These are phyloP conservation scores for Phymastichus coffea DNA, from an alignment of 1,140 invertebrate species.

Conservation along the genomic window DNA sequence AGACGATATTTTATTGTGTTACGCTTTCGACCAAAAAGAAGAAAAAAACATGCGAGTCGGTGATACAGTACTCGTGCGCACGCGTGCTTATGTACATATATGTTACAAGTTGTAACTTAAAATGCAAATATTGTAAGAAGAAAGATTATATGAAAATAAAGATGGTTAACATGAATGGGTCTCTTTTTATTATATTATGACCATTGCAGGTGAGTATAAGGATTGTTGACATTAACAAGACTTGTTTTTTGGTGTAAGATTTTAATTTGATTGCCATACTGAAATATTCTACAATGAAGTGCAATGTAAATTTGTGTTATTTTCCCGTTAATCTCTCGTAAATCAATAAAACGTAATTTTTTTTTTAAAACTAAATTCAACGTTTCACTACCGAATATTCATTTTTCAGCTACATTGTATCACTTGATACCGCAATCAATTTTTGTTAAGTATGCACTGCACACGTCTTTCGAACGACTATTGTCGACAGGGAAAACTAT, in stretches of 20 bases:
- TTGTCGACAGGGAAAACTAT: neutral
- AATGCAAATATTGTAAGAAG: slow-evolving; percentile 24
- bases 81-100: slow-evolving; percentile 26
- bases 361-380: slow-evolving; percentile 23
- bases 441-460: slow-evolving; percentile 25
- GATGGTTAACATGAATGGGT: too few species aligned
- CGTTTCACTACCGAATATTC: slow-evolving; percentile 18
- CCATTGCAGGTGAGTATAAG: too few species aligned
- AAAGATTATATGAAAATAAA: slow-evolving; percentile 21
- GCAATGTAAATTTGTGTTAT: slow-evolving; percentile 25
- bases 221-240: too few species aligned
- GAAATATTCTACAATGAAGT: slow-evolving; percentile 29
- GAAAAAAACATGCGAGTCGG: slow-evolving; percentile 13
- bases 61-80: slow-evolving; percentile 16
- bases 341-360: slow-evolving; percentile 27
- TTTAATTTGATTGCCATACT: slow-evolving; percentile 28
- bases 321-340: too few species aligned
- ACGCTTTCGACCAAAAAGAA: slow-evolving; percentile 5
- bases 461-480: too few species aligned
- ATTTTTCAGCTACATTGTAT: slow-evolving; percentile 5
- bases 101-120: slow-evolving; percentile 19
- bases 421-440: slow-evolving; percentile 10
- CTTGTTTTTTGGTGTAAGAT: slow-evolving; percentile 19
- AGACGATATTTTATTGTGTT: slow-evolving; percentile 6
- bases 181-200: too few species aligned